Evolutionary conservation across 2,113 vertebrate species (phyloP), one percentile per base, ranked within the genome.

Genomic region (Acanthisitta chloris): DNA sequence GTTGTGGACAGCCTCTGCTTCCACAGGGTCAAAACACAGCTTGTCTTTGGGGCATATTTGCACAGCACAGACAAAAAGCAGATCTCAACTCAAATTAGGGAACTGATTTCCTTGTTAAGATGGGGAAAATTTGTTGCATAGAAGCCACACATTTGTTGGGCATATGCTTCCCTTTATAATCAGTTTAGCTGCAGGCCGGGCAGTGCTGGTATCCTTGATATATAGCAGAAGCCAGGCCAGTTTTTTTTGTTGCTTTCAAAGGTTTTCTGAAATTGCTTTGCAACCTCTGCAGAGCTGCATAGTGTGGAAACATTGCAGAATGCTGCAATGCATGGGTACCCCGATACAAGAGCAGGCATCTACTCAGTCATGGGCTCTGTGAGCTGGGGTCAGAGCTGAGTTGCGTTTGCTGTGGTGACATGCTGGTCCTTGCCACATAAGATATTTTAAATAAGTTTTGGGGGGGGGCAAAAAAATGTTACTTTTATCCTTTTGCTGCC

Each of bases 141-240:
- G 65, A 55, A 87, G 65, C 74, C 86, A 90, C 34, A 31, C 6
- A 4, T 69, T 79, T 51, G 45, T 34, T 65, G 55, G 80, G 40
- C 65, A 70, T 45, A 31, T 48, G 42, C 29, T 70, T 91, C 55
- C 70, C 70, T 85, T 66, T n/a, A 19, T 90, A 88, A 92, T 81
- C 43, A 59, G 51, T 79, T 92, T 88, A 92, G 28, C 51, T 79
- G 71, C 42, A 55, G 69, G 42, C 40, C 3, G 5, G 59, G 54
- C 34, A 17, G 3, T 55, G 82, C 69, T 78, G 69, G 46, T 73
- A 42, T 81, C 55, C 70, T 65, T 78, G 55, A 81, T 81, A 91
- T 73, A 78, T 31, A 49, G 54, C 65, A 92, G 67, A 74, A n/a
- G 7, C 66, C 38, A 55, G 45, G 31, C 21, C 0, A 43, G n/a